Percentiles rank a stretch among this genome's conserved stretches.
phyloP scores from a whole-genome alignment of 2,888 invertebrate genomes.

The Notodonta ziczac region DNA sequence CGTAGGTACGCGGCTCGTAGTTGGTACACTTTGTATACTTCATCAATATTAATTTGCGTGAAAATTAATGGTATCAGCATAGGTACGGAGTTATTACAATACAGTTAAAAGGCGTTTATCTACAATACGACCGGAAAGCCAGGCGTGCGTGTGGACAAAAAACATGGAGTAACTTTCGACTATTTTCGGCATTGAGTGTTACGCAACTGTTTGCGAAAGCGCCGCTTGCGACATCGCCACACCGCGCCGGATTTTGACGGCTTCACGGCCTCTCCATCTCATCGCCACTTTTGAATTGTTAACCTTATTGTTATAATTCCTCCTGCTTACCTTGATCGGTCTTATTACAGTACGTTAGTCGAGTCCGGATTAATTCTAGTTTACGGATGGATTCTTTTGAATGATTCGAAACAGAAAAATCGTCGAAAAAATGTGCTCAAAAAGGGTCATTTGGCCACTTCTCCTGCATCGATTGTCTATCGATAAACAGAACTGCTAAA shows the following conservation, averaged over 20 bases:
- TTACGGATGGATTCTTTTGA: too few species aligned
- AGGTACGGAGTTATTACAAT: not conserved
- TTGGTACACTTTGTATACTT: not conserved
- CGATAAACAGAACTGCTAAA: too few species aligned
- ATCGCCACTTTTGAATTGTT: not conserved
- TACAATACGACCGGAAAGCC: slow-evolving; percentile 37
- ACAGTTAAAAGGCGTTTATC: slow-evolving; percentile 8
- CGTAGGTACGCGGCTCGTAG: not conserved
- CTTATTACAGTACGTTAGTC: too few species aligned
- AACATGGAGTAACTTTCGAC: slow-evolving; percentile 71
- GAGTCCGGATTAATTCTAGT: too few species aligned
- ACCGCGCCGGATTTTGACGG: slow-evolving; percentile 44
- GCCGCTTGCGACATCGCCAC: slow-evolving; percentile 61
- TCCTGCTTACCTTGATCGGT: not conserved
- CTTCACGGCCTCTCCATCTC: slow-evolving; percentile 22
- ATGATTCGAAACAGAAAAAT: too few species aligned
- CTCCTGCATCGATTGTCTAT: too few species aligned
- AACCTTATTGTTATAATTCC: not conserved
- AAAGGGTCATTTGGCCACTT: too few species aligned
- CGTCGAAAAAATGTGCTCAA: too few species aligned
- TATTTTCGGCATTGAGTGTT: slow-evolving; percentile 69
- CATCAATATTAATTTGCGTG: slow-evolving; percentile 9
- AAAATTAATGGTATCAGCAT: slow-evolving; percentile 18
- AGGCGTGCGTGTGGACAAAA: slow-evolving; percentile 57
- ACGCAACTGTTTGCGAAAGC: slow-evolving; percentile 77